Conservation (phyloP, 2,113 vertebrate genomes). For the Mugil cephalus region DNA sequence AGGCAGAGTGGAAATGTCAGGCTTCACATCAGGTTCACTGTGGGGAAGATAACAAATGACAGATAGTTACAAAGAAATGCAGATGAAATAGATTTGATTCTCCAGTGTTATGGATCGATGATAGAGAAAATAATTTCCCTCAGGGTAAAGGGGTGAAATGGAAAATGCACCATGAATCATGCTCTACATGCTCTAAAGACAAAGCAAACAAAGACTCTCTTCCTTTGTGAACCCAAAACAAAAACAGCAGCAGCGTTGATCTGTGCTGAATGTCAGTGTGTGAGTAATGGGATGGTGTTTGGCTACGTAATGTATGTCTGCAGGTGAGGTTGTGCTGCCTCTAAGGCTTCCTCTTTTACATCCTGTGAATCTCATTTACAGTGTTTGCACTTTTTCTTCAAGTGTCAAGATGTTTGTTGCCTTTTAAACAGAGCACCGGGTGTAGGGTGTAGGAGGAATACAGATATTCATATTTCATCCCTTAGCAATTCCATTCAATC, state of each 20-base stretch:
- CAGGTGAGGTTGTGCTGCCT: background rate
- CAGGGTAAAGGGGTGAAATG: background rate
- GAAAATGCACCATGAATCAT: conserved; percentile 3
- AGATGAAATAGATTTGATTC: conserved; percentile 5
- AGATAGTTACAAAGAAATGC: background rate
- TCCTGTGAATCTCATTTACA: background rate
- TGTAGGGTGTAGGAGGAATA: background rate
- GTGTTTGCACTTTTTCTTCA: too few species aligned
- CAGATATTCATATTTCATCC: background rate
- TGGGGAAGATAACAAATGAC: background rate
- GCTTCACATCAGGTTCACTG: conserved; percentile 10
- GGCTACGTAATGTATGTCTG: background rate
- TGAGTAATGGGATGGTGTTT: background rate
- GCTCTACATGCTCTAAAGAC: background rate
- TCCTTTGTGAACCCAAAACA: background rate
- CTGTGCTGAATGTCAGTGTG: background rate
- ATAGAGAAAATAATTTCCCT: conserved; percentile 6
- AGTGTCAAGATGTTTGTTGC: background rate
- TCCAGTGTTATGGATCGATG: background rate
- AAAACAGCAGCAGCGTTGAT: too few species aligned
- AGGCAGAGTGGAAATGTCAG: background rate
- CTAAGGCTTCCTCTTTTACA: background rate
- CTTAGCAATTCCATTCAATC: background rate
- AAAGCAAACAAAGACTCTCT: background rate
- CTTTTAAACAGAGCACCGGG: background rate